Evolutionary conservation across 2,888 invertebrate genomes (phyloP).

Genomic region (Tineola bisselliella): DNA sequence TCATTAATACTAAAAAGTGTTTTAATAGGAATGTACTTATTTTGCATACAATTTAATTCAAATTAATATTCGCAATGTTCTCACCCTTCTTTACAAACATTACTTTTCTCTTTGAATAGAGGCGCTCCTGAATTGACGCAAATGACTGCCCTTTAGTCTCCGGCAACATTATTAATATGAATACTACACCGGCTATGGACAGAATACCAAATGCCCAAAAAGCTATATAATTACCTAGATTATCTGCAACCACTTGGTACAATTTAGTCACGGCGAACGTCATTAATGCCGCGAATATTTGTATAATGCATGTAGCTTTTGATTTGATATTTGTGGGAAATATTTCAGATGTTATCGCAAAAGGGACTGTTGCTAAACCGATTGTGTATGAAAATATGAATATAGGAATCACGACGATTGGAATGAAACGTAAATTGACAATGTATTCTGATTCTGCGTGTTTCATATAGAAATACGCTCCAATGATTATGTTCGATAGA

Average conservation of each 20-base stretch:
- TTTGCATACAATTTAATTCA: constrained; percentile 24
- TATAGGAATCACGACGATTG: constrained; percentile 66
- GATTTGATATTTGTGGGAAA: constrained; percentile 73
- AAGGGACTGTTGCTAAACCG: constrained; percentile 72
- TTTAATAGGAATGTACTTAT: constrained; percentile 17
- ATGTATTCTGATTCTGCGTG: constrained; percentile 49
- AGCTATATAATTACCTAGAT: constrained; percentile 58
- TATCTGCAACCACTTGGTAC: constrained; percentile 63
- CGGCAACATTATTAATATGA: constrained; percentile 61
- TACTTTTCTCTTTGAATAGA: constrained; percentile 46
- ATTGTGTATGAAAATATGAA: constrained; percentile 72
- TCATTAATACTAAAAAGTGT: too few relatives aligned
- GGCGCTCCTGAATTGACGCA: constrained; percentile 64
- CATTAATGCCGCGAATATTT: constrained; percentile 68
- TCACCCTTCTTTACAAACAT: constrained; percentile 44
- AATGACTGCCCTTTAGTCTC: constrained; percentile 72
- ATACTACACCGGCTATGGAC: constrained; percentile 61
- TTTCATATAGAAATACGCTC: constrained; percentile 66
- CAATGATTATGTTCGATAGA: constrained; percentile 60
- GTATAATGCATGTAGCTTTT: constrained; percentile 71
- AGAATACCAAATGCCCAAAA: constrained; percentile 66
- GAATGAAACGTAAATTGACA: constrained; percentile 61
- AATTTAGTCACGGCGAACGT: constrained; percentile 69
- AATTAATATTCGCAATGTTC: constrained; percentile 40
- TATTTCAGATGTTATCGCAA: constrained; percentile 71